Evolutionary conservation across 2,888 invertebrate genomes (phyloP).

Genomic region (Euproctis similis): DNA sequence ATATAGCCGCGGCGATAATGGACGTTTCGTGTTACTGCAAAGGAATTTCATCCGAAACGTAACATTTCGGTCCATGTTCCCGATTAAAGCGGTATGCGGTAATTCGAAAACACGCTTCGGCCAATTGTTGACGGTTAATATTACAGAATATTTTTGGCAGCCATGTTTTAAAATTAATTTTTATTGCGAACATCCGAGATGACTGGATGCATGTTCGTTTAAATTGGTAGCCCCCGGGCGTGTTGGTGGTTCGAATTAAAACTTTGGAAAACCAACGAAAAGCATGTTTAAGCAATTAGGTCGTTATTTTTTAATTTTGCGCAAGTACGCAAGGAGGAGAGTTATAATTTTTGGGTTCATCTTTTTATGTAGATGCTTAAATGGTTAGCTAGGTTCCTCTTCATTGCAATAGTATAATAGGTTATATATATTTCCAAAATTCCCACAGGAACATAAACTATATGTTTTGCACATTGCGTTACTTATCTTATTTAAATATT

Average conservation of each 20-base stretch:
- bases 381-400: no score
- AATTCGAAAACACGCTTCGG: constrained; percentile 34
- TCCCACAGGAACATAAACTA: no score
- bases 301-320: no score
- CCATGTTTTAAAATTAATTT: constrained; percentile 1
- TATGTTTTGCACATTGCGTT: no score
- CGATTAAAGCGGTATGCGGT: constrained; percentile 21
- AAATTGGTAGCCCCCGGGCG: neutral
- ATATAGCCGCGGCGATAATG: constrained; percentile 18
- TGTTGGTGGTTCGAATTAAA: neutral
- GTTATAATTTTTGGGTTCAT: no score
- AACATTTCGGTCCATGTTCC: constrained; percentile 24
- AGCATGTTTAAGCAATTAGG: no score
- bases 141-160: neutral
- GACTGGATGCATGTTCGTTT: neutral
- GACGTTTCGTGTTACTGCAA: constrained; percentile 32
- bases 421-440: no score
- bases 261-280: neutral
- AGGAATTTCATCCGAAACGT: constrained; percentile 27
- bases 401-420: no score
- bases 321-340: no score
- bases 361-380: no score
- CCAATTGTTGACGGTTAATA: constrained; percentile 15
- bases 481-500: no score
- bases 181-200: neutral